Percentiles rank a stretch among this genome's conserved stretches.
Conservation (phyloP, 2,888 invertebrate genomes). For the Helleia helle region DNA sequence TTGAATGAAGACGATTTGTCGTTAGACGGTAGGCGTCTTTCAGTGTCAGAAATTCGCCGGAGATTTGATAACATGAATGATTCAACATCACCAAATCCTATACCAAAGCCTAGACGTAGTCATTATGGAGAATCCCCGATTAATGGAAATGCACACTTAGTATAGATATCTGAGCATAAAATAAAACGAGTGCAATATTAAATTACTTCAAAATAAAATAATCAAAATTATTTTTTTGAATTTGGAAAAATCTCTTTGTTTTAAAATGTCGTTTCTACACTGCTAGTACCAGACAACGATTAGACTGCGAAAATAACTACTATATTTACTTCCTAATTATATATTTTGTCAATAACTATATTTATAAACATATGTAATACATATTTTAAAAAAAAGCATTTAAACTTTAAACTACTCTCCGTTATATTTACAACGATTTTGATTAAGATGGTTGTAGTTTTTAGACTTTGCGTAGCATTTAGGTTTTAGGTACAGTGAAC, state of each 20-base stretch:
- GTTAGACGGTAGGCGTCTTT: conserved; percentile 38
- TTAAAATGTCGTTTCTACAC: too few species aligned
- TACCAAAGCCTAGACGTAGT: conserved; percentile 74
- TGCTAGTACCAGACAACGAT: too few species aligned
- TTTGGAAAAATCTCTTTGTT: background rate
- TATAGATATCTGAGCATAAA: background rate
- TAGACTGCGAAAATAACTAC: too few species aligned
- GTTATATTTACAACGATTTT: too few species aligned
- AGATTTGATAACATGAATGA: conserved; percentile 67
- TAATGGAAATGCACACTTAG: conserved; percentile 22
- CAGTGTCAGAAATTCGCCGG: conserved; percentile 64
- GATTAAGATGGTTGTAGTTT: too few species aligned
- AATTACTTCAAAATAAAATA: background rate
- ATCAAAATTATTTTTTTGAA: background rate
- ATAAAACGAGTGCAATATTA: conserved; percentile 3
- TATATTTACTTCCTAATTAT: too few species aligned
- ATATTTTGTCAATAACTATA: too few species aligned
- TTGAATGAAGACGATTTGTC: conserved; percentile 53
- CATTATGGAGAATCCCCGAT: conserved; percentile 48
- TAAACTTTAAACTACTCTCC: too few species aligned
- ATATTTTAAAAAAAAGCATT: too few species aligned
- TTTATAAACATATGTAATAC: too few species aligned
- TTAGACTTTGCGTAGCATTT: too few species aligned
- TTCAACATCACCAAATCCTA: conserved; percentile 69
- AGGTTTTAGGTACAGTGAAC: too few species aligned